Base-by-base conservation (phyloP, 2,888 invertebrate species). In the Drosophila nr. fundita region DNA sequence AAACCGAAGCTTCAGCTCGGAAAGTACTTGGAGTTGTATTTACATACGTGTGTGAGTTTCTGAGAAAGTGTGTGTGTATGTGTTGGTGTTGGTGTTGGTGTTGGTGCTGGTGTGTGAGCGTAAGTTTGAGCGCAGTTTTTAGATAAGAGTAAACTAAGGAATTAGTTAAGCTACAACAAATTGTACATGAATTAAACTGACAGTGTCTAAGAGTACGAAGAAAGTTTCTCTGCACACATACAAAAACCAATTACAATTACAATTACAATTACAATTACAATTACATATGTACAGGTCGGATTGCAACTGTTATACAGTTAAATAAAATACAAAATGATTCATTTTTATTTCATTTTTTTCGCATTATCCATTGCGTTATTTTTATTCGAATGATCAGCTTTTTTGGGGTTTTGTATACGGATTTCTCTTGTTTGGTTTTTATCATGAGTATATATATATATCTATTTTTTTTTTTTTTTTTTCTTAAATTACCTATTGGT, bases 171-270 rank as follows among this genome's bases (percentile, higher is more conserved):
- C 78, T 78, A 79, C 80, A 78, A 75, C 71, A 71, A 79, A 68
- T 71, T 68, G 71, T 71, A 78, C 65, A 68, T 62, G 64, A 75
- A 57, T 62, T 40, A 10, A 75, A 75, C 68, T 75, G 75, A 79
- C 79, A 62, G 59, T 74, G 64, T 63, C 73, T 73, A 70, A 67
- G 67, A 78, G 61, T 78, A 75, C 70, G 68, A 71, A 79, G 78
- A 78, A 79, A 78, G 63, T 34, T 70, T 75, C 29, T 68, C 65
- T 79, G 78, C 78, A 65, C 71, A 78, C 78, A 79, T 78, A 79
- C 78, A 79, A 78, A 78, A 78, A 78, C 78, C 78, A 78, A 78
- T 78, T 78, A 75, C 54, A 79, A 78, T 67, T 69, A 68, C 68
- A 61, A 63, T 63, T 69, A 68, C 68, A 61, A 63, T 63, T 30